Percentiles rank a stretch among this genome's conserved stretches.
Conservation (phyloP, 2,113 vertebrate genomes). For the Sarotherodon lohbergeri region DNA sequence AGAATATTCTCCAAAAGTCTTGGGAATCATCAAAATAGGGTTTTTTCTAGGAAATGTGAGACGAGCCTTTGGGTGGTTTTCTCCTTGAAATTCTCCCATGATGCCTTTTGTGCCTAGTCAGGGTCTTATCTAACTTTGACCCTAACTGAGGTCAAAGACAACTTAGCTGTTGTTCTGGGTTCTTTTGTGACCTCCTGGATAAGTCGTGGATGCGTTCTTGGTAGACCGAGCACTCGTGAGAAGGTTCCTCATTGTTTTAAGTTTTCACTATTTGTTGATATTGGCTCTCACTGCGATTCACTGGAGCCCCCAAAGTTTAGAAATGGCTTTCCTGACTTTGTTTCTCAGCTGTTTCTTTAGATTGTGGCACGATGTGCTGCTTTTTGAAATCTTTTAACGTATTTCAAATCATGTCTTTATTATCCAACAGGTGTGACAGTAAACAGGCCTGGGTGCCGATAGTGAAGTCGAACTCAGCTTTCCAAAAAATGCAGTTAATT, state of each 20-base stretch:
- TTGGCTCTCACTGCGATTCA: neutral
- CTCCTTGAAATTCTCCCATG: neutral
- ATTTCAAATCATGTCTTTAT: too few species aligned
- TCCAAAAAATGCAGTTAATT: too few species aligned
- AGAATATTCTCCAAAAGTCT: neutral
- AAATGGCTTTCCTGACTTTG: neutral
- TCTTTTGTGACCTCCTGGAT: neutral
- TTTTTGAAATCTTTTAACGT: neutral
- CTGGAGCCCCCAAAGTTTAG: neutral
- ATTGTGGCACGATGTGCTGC: neutral
- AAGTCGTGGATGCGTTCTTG: neutral
- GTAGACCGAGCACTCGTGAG: neutral
- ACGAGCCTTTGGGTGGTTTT: neutral
- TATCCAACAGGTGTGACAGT: too few species aligned
- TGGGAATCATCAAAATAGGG: rapidly evolving
- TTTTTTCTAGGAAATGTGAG: neutral
- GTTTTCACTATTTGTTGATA: neutral
- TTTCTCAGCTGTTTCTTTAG: neutral
- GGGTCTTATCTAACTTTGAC: neutral
- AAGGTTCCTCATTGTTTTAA: neutral
- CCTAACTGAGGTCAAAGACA: neutral
- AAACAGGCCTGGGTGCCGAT: too few species aligned
- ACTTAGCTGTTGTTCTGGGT: neutral
- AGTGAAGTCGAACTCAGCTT: too few species aligned
- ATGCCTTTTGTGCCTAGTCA: neutral